Conservation (phyloP, 2,888 invertebrate genomes). For the Chrysodeixis includens region DNA sequence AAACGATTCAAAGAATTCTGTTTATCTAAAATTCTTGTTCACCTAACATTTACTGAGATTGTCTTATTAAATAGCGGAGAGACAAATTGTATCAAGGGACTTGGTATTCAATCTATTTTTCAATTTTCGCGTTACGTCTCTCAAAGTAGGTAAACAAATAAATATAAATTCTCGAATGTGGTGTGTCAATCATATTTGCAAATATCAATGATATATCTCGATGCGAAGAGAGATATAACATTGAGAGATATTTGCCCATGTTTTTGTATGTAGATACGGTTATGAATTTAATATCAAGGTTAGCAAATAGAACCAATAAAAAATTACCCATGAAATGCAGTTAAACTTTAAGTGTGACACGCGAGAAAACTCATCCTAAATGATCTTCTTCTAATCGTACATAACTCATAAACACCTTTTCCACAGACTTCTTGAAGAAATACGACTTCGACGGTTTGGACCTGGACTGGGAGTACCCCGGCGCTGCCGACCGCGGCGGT, state of each 20-base stretch:
- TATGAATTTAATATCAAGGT: neutral
- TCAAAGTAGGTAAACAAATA: slow-evolving; percentile 42
- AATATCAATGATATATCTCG: slow-evolving; percentile 27
- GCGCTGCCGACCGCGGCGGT: slow-evolving; percentile 95
- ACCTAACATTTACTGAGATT: slow-evolving; percentile 32
- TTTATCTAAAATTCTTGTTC: slow-evolving; percentile 26
- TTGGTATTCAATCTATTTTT: slow-evolving; percentile 61
- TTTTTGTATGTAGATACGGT: slow-evolving; percentile 7
- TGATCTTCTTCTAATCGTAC: too few species aligned
- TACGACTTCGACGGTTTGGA: slow-evolving; percentile 96
- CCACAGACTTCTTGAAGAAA: slow-evolving; percentile 91
- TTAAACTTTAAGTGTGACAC: too few species aligned
- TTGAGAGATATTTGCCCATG: slow-evolving; percentile 3
- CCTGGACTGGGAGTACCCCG: slow-evolving; percentile 97
- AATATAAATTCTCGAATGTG: slow-evolving; percentile 39
- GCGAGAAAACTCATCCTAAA: too few species aligned
- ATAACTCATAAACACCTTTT: too few species aligned
- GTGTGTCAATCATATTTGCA: slow-evolving; percentile 43
- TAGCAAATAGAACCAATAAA: neutral
- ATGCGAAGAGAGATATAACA: slow-evolving; percentile 15
- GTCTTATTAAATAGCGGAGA: slow-evolving; percentile 50
- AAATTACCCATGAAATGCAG: too few species aligned
- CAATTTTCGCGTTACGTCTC: slow-evolving; percentile 55
- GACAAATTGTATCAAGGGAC: slow-evolving; percentile 53
- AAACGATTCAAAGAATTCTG: slow-evolving; percentile 21